phyloP scores from a whole-genome alignment of 2,113 vertebrate genomes.

The Steatornis caripensis region DNA sequence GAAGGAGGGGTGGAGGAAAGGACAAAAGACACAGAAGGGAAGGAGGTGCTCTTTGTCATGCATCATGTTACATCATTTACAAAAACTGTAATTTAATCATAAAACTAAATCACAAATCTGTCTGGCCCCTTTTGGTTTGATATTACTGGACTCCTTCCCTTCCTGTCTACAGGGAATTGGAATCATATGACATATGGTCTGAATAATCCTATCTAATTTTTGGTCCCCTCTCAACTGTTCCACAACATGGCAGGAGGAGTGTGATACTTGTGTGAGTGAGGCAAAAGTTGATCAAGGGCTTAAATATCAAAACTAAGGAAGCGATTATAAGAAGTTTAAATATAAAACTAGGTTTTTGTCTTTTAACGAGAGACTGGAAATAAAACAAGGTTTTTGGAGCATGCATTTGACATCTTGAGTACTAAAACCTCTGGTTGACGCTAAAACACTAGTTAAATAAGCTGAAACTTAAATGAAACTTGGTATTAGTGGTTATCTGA shows the following conservation, averaged over 20 bases:
- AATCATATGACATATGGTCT: background rate
- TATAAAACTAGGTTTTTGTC: background rate
- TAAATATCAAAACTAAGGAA: background rate
- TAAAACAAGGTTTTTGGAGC: background rate
- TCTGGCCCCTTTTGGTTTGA: background rate
- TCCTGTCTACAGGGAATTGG: background rate
- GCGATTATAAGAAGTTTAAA: background rate
- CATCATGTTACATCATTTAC: constrained; percentile 36
- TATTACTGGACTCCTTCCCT: background rate
- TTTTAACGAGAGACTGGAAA: background rate
- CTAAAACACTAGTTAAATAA: background rate
- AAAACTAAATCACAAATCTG: background rate
- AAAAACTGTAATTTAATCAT: constrained; percentile 49
- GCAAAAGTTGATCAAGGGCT: background rate
- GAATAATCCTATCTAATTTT: background rate
- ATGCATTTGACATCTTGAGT: background rate
- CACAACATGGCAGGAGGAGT: background rate
- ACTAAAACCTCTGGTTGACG: background rate
- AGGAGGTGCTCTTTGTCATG: constrained; percentile 23
- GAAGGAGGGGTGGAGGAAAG: constrained; percentile 44
- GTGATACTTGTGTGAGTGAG: background rate
- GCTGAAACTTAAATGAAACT: background rate
- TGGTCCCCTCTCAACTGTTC: background rate
- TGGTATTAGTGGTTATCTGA: background rate
- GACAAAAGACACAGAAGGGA: constrained; percentile 60